phyloP scores from a whole-genome alignment of 2,797 vertebrate genomes.

The Sibirionetta formosa region DNA sequence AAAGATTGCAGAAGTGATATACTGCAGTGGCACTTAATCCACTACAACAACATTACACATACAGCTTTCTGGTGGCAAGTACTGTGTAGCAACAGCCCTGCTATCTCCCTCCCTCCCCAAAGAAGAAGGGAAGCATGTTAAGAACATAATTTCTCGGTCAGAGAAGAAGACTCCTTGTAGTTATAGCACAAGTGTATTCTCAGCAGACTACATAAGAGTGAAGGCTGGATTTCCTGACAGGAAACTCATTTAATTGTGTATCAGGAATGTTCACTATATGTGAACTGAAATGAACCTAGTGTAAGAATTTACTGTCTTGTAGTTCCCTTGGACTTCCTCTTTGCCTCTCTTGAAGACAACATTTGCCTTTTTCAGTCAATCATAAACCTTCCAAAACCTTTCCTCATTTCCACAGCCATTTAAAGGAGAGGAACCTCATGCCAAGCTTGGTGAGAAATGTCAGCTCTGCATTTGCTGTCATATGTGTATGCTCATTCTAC shows the following conservation, averaged over 20 bases:
- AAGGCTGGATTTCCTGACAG: background rate
- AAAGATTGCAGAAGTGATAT: constrained; percentile 9
- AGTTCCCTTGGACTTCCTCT: background rate
- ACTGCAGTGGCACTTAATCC: constrained; percentile 15
- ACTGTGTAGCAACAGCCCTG: constrained; percentile 12
- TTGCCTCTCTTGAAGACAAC: background rate
- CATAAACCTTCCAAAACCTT: background rate
- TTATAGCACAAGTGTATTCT: background rate
- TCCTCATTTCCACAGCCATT: background rate
- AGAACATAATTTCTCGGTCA: background rate
- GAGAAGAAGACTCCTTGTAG: background rate
- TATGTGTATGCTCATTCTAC: background rate
- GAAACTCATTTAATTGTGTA: background rate
- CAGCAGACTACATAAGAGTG: background rate
- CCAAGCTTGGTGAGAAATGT: background rate
- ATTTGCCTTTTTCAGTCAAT: background rate
- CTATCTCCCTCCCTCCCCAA: background rate
- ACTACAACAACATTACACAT: background rate
- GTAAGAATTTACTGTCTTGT: background rate
- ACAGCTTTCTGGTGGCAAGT: background rate
- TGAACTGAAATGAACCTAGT: background rate
- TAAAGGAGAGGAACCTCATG: background rate
- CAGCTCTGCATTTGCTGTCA: background rate
- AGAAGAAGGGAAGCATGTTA: background rate
- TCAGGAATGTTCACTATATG: background rate